phyloP scores from a whole-genome alignment of 2,113 vertebrate species.

The Gnathonemus longibarbis region DNA sequence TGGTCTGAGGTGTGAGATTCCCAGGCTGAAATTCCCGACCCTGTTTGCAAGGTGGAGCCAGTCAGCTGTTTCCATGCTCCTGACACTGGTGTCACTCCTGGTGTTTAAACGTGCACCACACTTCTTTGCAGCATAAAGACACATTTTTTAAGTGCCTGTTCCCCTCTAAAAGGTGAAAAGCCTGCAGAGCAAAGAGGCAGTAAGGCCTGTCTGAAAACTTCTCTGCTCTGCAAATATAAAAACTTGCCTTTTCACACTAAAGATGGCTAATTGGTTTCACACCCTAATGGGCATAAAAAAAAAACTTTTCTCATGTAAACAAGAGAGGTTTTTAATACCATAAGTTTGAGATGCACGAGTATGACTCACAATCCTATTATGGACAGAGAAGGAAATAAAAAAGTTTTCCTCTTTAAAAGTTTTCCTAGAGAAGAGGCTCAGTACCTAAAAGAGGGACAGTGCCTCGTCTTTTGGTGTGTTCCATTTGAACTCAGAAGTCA shows the following conservation, averaged over 20 bases:
- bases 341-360: neutral
- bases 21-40: neutral
- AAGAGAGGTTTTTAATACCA: neutral
- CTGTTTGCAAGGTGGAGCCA: neutral
- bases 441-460: neutral
- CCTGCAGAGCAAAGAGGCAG: neutral
- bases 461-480: neutral
- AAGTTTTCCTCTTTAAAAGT: neutral
- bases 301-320: neutral
- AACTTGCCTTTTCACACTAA: neutral
- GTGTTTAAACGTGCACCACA: neutral
- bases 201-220: neutral
- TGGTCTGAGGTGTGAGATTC: neutral
- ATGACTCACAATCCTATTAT: neutral
- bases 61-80: neutral
- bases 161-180: neutral
- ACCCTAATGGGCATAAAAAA: neutral
- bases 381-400: neutral
- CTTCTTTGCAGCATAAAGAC: neutral
- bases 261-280: neutral
- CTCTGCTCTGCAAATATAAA: neutral
- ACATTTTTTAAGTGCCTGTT: neutral
- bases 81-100: neutral
- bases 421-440: neutral
- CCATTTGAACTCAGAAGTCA: neutral